phyloP scores from a whole-genome alignment of 2,888 invertebrate genomes.

The Plebejus melissa region DNA sequence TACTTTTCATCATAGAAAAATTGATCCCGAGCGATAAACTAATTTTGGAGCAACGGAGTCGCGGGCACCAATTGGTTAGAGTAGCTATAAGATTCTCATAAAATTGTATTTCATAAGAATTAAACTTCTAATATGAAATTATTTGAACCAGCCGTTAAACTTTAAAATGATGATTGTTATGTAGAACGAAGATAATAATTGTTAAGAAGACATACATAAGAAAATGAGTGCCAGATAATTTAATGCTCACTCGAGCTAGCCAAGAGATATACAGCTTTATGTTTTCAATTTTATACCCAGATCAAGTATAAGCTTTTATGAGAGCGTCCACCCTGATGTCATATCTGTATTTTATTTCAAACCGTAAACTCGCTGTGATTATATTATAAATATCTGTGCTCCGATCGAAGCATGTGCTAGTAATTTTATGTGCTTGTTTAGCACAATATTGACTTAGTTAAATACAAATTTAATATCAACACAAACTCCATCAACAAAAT shows the following conservation, averaged over 20 bases:
- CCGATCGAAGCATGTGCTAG: background rate
- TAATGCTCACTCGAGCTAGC: conserved; percentile 3
- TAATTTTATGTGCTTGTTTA: conserved; percentile 1
- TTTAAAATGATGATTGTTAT: background rate
- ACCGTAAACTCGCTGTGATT: conserved; percentile 39
- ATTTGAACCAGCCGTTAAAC: background rate
- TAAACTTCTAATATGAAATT: background rate
- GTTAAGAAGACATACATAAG: background rate
- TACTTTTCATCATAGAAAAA: too few species aligned
- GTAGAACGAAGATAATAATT: background rate
- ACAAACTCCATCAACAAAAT: background rate
- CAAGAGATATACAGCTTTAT: conserved; percentile 1
- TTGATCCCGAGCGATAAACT: too few species aligned
- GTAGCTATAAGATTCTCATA: background rate
- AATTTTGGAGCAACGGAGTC: too few species aligned
- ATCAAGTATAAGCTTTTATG: conserved; percentile 43
- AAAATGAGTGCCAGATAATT: conserved; percentile 6
- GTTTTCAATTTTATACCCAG: conserved; percentile 38
- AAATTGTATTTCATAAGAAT: background rate
- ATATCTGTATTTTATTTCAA: conserved; percentile 39
- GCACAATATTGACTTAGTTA: background rate
- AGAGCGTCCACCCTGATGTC: conserved; percentile 40
- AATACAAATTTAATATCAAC: background rate
- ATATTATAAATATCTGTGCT: conserved; percentile 30
- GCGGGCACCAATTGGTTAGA: background rate